Conservation (phyloP, 2,888 invertebrate genomes). For the Endotricha flammealis region DNA sequence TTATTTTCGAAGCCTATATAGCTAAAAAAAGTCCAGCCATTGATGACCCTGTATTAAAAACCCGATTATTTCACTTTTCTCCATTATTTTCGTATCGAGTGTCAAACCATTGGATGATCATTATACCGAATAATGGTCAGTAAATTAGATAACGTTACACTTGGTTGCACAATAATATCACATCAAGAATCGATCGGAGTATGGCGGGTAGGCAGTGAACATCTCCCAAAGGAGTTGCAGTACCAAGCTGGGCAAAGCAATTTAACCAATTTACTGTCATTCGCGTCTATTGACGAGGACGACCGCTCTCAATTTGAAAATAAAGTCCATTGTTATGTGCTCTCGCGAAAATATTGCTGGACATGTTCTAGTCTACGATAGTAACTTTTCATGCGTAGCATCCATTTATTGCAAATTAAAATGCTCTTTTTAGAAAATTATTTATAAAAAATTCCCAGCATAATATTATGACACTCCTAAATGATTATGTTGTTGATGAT, state of each 20-base stretch:
- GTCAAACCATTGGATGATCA: too few species aligned
- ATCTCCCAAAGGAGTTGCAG: conserved; percentile 60
- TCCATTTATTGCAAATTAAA: too few species aligned
- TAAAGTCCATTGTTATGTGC: conserved; percentile 60
- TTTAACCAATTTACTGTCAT: conserved; percentile 76
- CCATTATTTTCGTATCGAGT: too few species aligned
- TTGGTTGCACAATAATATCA: conserved; percentile 5
- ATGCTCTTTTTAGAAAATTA: conserved; percentile 2
- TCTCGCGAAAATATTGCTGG: conserved; percentile 39
- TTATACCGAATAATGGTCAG: not conserved
- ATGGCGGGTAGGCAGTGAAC: conserved; percentile 37
- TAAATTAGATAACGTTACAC: not conserved
- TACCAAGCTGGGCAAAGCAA: conserved; percentile 65
- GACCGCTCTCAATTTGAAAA: conserved; percentile 71
- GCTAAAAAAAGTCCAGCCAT: too few species aligned
- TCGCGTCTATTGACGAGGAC: conserved; percentile 67
- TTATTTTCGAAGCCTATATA: too few species aligned
- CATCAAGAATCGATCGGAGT: conserved; percentile 35
- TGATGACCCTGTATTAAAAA: too few species aligned
- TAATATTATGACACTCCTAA: too few species aligned
- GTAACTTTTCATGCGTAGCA: not conserved
- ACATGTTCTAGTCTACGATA: not conserved
- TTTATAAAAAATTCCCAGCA: too few species aligned
- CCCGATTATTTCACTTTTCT: too few species aligned
- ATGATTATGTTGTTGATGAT: too few species aligned